Evolutionary conservation across 2,888 invertebrate genomes (phyloP).

Genomic region (Drosophila pegasa): DNA sequence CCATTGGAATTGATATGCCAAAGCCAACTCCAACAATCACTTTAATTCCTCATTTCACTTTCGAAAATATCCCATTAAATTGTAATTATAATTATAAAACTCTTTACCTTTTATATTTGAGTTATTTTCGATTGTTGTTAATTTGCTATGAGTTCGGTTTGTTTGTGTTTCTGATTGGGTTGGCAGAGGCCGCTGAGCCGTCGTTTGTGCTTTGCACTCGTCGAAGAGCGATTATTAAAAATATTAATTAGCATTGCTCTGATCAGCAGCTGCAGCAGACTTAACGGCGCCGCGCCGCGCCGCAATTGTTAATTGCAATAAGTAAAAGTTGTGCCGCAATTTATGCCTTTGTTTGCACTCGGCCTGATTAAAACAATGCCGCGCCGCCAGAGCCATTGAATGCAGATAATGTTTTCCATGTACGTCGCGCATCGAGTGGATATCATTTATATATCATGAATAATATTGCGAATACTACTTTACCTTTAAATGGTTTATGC

Average conservation of each 20-base stretch:
- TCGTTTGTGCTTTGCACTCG: conserved; percentile 1
- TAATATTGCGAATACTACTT: too few relatives aligned
- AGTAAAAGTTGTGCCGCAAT: conserved; percentile 6
- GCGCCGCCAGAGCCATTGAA: background rate
- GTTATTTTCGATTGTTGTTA: conserved; percentile 2
- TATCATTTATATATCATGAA: too few relatives aligned
- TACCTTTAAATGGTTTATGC: too few relatives aligned
- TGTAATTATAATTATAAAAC: conserved; percentile 6
- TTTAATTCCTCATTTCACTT: background rate
- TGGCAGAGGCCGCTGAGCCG: background rate
- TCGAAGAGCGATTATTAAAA: conserved; percentile 30
- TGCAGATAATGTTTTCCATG: background rate
- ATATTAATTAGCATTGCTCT: conserved; percentile 30
- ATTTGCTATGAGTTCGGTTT: conserved; percentile 13
- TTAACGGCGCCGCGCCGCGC: conserved; percentile 24
- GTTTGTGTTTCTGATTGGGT: conserved; percentile 35
- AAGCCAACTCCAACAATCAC: background rate
- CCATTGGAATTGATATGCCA: too few relatives aligned
- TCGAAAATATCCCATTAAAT: background rate
- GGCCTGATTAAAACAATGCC: conserved; percentile 25
- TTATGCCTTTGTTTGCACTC: conserved; percentile 30
- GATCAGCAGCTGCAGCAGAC: conserved; percentile 13
- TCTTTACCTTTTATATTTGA: background rate
- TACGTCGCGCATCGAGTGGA: too few relatives aligned
- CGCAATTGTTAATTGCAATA: conserved; percentile 28